Conservation (phyloP, 1,140 invertebrate species). For the Uloborus diversus region DNA sequence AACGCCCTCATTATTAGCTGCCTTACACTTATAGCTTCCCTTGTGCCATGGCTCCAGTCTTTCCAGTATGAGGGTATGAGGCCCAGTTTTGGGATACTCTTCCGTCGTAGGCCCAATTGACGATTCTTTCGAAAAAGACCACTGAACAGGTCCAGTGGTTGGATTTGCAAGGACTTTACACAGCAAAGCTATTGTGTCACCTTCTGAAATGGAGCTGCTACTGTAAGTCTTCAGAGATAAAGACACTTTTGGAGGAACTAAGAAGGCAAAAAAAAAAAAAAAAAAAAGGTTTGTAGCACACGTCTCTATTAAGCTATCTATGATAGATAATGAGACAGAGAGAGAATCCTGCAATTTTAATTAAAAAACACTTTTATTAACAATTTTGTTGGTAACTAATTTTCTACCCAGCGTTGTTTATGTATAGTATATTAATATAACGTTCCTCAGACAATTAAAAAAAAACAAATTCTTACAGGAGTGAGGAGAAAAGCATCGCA, state of each 20-base stretch:
- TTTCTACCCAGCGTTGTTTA: too few relatives aligned
- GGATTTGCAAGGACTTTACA: conserved; percentile 63
- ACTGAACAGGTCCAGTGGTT: conserved; percentile 1
- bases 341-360: too few relatives aligned
- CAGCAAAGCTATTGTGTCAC: conserved; percentile 83
- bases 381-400: too few relatives aligned
- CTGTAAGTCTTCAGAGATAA: conserved; percentile 35
- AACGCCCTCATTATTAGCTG: conserved; percentile 33
- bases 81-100: not conserved
- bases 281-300: too few relatives aligned
- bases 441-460: too few relatives aligned
- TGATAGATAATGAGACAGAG: too few relatives aligned
- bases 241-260: conserved; percentile 34
- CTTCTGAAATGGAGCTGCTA: conserved; percentile 75
- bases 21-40: conserved; percentile 41
- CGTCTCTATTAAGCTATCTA: too few relatives aligned
- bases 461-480: too few relatives aligned
- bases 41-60: conserved; percentile 30
- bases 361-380: too few relatives aligned
- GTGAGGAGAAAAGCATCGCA: too few relatives aligned
- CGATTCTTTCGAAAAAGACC: conserved; percentile 23
- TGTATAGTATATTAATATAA: too few relatives aligned
- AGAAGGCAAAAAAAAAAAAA: not conserved
- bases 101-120: not conserved
- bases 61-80: conserved; percentile 31